phyloP scores from a whole-genome alignment of 92 coral and sea anemone species.

The Palythoa grandiflora region DNA sequence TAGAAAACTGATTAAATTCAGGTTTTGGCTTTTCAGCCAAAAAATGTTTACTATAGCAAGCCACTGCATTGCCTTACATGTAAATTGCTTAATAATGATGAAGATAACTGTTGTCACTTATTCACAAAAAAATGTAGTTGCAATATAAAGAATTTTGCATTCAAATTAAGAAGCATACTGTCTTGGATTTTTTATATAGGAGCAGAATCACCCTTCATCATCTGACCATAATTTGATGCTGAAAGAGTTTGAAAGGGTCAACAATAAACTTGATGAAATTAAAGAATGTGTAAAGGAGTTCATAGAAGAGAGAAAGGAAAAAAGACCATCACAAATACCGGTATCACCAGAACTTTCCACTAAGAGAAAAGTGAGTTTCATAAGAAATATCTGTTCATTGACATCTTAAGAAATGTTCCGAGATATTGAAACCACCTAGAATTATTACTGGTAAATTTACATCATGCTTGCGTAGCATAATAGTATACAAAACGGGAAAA shows the following conservation, averaged over 20 bases:
- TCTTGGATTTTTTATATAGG: not conserved
- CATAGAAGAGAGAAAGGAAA: not conserved
- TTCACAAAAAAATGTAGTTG: slow-evolving; percentile 10
- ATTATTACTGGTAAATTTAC: not conserved
- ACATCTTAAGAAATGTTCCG: not conserved
- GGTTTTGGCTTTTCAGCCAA: slow-evolving; percentile 6
- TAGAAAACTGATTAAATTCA: slow-evolving; percentile 10
- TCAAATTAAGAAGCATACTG: slow-evolving; percentile 10
- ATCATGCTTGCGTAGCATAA: not conserved
- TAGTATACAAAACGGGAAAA: not conserved
- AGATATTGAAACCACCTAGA: not conserved
- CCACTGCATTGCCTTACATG: slow-evolving; percentile 15
- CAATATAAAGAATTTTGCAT: not conserved
- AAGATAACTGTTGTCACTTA: slow-evolving; percentile 3
- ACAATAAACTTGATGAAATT: slow-evolving; percentile 14
- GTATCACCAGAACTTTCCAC: slow-evolving; percentile 3
- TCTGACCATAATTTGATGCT: slow-evolving; percentile 15
- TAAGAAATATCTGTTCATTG: slow-evolving; percentile 4
- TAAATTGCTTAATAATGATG: slow-evolving; percentile 21
- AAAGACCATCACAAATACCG: not conserved
- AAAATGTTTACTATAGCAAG: slow-evolving; percentile 5
- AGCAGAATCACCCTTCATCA: slow-evolving; percentile 12
- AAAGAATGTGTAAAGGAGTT: not conserved
- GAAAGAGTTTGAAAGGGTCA: not conserved
- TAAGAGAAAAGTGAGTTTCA: not conserved